A percentile compares a stretch with the other conserved stretches of the same genome.
These are phyloP conservation scores for Eueides isabella DNA, from an alignment of 1,140 invertebrate genomes.

Conservation along the genomic window DNA sequence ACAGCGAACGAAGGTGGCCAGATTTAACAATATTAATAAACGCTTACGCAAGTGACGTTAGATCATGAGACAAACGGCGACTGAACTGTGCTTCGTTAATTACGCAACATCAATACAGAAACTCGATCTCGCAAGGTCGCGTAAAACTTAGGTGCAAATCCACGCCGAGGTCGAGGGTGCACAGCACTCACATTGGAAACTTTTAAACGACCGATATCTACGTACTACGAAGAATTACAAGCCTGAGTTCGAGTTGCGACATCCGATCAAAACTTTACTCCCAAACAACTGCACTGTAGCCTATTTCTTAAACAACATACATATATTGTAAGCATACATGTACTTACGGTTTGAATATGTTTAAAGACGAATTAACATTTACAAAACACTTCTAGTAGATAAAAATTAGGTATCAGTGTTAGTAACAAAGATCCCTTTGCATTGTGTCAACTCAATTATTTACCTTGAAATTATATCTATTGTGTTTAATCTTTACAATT, in stretches of 20 bases:
- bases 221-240: conserved; percentile 4
- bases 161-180: conserved; percentile 41
- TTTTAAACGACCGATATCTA: conserved; percentile 5
- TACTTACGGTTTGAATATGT: neutral
- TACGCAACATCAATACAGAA: conserved; percentile 43
- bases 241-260: neutral
- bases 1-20: neutral
- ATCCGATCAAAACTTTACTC: neutral
- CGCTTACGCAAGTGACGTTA: conserved; percentile 18
- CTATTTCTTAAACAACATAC: neutral
- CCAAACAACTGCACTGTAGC: neutral
- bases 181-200: conserved; percentile 17
- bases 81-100: conserved; percentile 32
- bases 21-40: conserved; percentile 7
- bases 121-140: conserved; percentile 43
- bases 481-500: too few relatives aligned
- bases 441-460: too few relatives aligned
- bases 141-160: conserved; percentile 36
- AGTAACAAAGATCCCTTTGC: too few relatives aligned
- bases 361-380: neutral
- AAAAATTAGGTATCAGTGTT: too few relatives aligned
- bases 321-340: too few relatives aligned
- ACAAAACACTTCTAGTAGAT: too few relatives aligned
- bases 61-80: conserved; percentile 31
- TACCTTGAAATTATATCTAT: too few relatives aligned